Percentiles rank a stretch among this genome's conserved stretches.
Conservation (phyloP, 2,797 vertebrate genomes). For the Myotis findleyi region DNA sequence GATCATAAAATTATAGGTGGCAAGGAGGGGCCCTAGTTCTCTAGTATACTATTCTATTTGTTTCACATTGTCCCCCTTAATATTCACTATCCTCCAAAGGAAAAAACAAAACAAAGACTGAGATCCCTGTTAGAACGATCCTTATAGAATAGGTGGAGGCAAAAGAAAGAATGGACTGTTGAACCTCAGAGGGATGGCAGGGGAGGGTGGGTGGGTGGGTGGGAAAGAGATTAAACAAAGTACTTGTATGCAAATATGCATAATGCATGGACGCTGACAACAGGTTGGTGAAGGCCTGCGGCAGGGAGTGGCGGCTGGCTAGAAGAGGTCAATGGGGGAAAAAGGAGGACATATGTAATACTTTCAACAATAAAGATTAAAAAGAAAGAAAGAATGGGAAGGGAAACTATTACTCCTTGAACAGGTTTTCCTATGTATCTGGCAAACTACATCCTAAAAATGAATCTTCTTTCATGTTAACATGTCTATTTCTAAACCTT, state of each 20-base stretch:
- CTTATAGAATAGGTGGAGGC: not conserved
- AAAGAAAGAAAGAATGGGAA: not conserved
- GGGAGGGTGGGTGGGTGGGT: too few relatives aligned
- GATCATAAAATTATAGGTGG: not conserved
- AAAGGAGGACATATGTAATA: too few relatives aligned
- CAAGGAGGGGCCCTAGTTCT: not conserved
- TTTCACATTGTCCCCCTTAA: not conserved
- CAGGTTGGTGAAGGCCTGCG: too few relatives aligned
- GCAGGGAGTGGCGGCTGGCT: too few relatives aligned
- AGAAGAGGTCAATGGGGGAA: too few relatives aligned
- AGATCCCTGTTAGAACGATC: not conserved
- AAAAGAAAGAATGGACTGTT: not conserved
- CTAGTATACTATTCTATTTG: not conserved
- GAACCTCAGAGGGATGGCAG: too few relatives aligned
- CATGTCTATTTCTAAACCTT: not conserved
- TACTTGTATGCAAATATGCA: too few relatives aligned
- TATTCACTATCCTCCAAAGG: not conserved
- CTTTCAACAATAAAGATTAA: too few relatives aligned
- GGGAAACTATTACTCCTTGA: not conserved
- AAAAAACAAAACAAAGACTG: not conserved
- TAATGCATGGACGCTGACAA: too few relatives aligned
- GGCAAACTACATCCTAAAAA: not conserved
- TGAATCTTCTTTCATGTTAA: not conserved
- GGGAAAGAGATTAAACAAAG: too few relatives aligned
- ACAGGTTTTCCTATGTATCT: not conserved